Evolutionary conservation across 2,797 vertebrate species (phyloP).

Genomic region (Pangasius macronema): DNA sequence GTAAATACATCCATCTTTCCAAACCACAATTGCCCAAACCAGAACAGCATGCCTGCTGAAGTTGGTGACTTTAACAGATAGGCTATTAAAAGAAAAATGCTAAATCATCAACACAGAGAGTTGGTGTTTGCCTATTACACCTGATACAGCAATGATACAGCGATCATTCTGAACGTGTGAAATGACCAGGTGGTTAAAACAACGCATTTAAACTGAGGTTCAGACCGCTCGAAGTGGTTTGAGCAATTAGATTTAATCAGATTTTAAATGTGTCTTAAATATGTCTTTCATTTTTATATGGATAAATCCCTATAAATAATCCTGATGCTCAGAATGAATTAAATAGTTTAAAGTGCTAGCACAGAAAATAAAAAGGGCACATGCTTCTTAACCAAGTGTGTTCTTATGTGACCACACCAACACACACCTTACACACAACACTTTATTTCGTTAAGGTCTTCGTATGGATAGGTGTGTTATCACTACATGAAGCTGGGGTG

Average conservation of each 20-base stretch:
- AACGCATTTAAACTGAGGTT: background rate
- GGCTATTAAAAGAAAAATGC: background rate
- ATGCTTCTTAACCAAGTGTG: background rate
- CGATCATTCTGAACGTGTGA: background rate
- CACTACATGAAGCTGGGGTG: conserved; percentile 25
- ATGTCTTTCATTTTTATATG: background rate
- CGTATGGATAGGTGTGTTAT: conserved; percentile 37
- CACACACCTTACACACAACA: background rate
- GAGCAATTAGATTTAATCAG: background rate
- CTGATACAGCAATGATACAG: background rate
- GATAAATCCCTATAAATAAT: background rate
- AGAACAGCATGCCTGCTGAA: background rate
- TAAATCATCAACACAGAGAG: background rate
- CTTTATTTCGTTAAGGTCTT: conserved; percentile 15
- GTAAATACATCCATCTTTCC: background rate
- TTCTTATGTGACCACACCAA: background rate
- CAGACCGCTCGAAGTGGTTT: background rate
- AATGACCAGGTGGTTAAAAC: background rate
- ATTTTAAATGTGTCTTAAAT: background rate
- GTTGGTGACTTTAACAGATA: background rate
- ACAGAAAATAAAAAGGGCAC: background rate
- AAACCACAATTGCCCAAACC: background rate
- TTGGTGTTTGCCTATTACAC: background rate
- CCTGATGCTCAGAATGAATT: background rate
- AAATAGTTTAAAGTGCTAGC: background rate